Percentiles rank a stretch among this genome's conserved stretches.
phyloP scores from a whole-genome alignment of 2,888 invertebrate genomes.

The Ichneumoninae sp. region DNA sequence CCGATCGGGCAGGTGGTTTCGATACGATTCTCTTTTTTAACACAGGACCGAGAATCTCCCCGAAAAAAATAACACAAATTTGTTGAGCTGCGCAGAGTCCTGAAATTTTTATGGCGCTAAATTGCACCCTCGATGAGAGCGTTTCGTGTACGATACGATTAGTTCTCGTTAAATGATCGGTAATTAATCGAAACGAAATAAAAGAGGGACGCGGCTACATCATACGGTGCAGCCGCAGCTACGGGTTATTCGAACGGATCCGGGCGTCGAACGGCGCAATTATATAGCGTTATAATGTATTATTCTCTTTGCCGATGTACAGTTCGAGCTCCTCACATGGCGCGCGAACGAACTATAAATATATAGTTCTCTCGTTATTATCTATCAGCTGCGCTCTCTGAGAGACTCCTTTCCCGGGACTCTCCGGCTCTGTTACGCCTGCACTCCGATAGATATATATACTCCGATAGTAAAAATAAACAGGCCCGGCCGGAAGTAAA shows the following conservation, averaged over 20 bases:
- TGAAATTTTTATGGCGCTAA: conserved; percentile 17
- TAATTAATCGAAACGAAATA: conserved; percentile 32
- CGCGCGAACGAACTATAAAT: conserved; percentile 46
- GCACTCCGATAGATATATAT: conserved; percentile 10
- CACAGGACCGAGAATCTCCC: not conserved
- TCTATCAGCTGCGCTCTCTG: conserved; percentile 51
- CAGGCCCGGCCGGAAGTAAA: conserved; percentile 7
- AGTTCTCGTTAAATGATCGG: conserved; percentile 44
- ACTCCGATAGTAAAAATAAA: conserved; percentile 28
- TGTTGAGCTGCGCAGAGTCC: not conserved
- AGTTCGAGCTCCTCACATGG: conserved; percentile 7
- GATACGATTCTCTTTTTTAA: conserved; percentile 22
- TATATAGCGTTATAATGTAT: conserved; percentile 18
- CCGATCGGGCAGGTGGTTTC: conserved; percentile 66
- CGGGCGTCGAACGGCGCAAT: conserved; percentile 53
- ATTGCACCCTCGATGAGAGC: conserved; percentile 23
- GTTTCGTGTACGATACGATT: conserved; percentile 7
- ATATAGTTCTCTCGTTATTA: conserved; percentile 49
- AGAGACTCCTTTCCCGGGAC: conserved; percentile 13
- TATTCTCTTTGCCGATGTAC: conserved; percentile 36
- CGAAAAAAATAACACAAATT: not conserved
- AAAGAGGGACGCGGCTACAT: conserved; percentile 10
- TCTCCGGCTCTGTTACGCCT: conserved; percentile 10
- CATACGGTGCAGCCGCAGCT: conserved; percentile 7
- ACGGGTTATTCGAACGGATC: conserved; percentile 44